These are phyloP conservation scores for Anthoscopus minutus DNA, from an alignment of 2,113 vertebrate species.

Conservation along the genomic window DNA sequence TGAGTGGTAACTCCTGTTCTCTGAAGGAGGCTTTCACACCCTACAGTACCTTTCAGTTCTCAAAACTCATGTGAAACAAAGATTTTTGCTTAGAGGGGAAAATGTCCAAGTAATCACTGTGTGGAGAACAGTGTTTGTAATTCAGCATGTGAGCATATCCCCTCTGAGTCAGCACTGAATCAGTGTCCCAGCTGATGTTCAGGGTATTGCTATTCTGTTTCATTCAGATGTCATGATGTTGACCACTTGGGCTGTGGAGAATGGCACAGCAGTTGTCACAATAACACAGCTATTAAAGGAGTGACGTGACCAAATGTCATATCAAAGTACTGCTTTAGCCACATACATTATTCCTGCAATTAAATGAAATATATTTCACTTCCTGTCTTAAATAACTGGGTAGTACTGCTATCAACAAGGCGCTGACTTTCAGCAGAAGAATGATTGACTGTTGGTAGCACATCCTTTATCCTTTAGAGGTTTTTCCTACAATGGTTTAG, in stretches of 20 bases:
- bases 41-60: fast-evolving
- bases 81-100: neutral
- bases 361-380: neutral
- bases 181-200: neutral
- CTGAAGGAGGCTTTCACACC: neutral
- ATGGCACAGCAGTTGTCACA: neutral
- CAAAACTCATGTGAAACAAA: neutral
- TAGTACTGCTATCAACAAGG: neutral
- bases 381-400: conserved; percentile 31
- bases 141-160: neutral
- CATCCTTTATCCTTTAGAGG: neutral
- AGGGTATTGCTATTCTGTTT: neutral
- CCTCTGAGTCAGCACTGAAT: neutral
- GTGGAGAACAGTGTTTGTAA: neutral
- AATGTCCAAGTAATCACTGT: neutral
- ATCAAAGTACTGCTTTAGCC: neutral
- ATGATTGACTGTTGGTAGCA: neutral
- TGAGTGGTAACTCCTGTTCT: neutral
- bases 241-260: neutral
- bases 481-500: neutral
- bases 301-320: neutral
- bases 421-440: neutral
- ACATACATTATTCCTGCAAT: neutral
- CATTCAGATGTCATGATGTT: neutral
- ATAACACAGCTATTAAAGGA: neutral